phyloP scores from a whole-genome alignment of 2,888 invertebrate species.

The Euphydryas editha region DNA sequence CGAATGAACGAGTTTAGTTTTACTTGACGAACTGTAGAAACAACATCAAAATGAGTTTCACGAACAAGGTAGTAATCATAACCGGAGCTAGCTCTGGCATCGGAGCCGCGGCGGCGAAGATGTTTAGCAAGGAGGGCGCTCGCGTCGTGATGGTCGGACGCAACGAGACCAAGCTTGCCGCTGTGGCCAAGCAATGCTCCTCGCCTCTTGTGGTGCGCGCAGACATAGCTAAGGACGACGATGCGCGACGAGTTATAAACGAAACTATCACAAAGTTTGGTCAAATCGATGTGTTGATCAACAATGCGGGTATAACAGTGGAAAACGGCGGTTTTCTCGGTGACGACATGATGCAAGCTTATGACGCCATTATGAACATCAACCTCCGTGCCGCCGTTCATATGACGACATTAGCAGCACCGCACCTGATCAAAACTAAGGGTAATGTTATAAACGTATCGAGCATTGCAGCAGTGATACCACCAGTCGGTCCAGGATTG shows the following conservation, averaged over 20 bases:
- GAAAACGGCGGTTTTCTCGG: background rate
- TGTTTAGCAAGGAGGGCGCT: slow-evolving; percentile 30
- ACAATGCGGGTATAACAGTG: background rate
- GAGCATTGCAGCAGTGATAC: background rate
- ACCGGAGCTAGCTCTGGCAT: slow-evolving; percentile 36
- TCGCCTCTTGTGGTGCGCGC: background rate
- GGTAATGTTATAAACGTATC: background rate
- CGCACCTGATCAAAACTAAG: background rate
- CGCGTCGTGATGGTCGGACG: slow-evolving; percentile 24
- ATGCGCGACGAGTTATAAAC: background rate
- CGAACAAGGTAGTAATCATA: slow-evolving; percentile 32
- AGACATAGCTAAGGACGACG: slow-evolving; percentile 1
- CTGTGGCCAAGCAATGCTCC: background rate
- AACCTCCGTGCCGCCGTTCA: background rate
- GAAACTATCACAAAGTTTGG: background rate
- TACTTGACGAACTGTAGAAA: background rate
- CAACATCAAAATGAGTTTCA: background rate
- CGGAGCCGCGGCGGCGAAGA: slow-evolving; percentile 1
- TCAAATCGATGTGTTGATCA: slow-evolving; percentile 2
- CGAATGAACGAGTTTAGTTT: background rate
- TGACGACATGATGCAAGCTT: background rate
- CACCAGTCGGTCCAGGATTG: background rate
- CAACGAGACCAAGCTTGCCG: background rate
- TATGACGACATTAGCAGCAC: background rate
- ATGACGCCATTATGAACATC: background rate